Evolutionary conservation across 2,797 vertebrate genomes (phyloP).

Genomic region (Anguilla megastoma): DNA sequence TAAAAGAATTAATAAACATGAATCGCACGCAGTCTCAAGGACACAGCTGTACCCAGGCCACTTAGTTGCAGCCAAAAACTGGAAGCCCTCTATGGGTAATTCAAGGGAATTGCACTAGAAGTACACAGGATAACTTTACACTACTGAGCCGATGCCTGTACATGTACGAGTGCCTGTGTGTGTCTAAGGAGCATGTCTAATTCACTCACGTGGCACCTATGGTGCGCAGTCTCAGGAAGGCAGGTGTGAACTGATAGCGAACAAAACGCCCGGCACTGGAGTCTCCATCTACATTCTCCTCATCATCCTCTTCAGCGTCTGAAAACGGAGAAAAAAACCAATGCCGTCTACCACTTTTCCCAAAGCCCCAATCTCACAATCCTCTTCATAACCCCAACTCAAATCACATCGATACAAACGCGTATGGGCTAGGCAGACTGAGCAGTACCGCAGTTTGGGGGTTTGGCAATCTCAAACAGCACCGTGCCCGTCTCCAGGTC

Average conservation of each 20-base stretch:
- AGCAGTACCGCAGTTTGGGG: slow-evolving; percentile 77
- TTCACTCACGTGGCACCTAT: slow-evolving; percentile 91
- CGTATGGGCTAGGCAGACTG: neutral
- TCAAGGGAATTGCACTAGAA: neutral
- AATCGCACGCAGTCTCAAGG: neutral
- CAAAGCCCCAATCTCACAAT: neutral
- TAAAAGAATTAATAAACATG: neutral
- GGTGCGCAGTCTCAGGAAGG: slow-evolving; percentile 89
- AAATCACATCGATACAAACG: neutral
- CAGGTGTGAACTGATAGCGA: slow-evolving; percentile 96
- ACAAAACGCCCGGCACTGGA: slow-evolving; percentile 91
- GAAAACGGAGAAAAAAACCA: slow-evolving; percentile 34
- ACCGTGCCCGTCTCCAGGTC: slow-evolving; percentile 94
- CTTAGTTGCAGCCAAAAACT: neutral
- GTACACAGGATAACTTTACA: neutral
- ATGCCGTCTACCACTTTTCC: neutral
- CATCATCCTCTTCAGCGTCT: slow-evolving; percentile 81
- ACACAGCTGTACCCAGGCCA: neutral
- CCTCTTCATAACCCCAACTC: neutral
- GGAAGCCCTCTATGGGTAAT: neutral
- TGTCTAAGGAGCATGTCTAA: slow-evolving; percentile 11
- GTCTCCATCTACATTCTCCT: slow-evolving; percentile 80
- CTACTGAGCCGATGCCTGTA: neutral
- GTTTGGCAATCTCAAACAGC: slow-evolving; percentile 98
- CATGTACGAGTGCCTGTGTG: neutral